Base-by-base conservation (phyloP, 2,888 invertebrate species). In the Campaea margaritaria region DNA sequence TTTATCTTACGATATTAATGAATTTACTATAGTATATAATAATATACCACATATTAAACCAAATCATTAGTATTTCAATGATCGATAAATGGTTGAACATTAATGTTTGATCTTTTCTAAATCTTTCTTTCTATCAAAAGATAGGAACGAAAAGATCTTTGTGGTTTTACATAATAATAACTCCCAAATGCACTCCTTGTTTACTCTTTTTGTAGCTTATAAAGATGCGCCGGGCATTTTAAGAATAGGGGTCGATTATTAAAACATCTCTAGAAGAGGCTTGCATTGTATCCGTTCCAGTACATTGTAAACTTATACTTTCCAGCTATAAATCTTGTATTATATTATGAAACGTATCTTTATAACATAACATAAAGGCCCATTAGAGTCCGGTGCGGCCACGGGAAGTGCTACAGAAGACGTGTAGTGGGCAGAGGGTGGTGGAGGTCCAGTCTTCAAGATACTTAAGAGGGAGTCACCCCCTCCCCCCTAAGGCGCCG, bases 381-480 rank as follows among this genome's bases (percentile, higher is more conserved):
- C 86, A 90, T 90, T 91, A 87, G 82, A 85, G 83, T 81, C 78
- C 82, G 81, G 85, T 88, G 91, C 82, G 90, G 87, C 86, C 79
- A 82, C 85, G 86, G 85, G 87, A 88, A 89, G 87, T 89, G 85
- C 87, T 87, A 85, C 85, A 87, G 86, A 89, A 88, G 89, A 89
- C 85, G 87, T 89, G 89, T 86, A 89, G 89, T 87, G 89, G 87
- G 88, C 83, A 80, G 87, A 78, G 86, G 83, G 86, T 74, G 84
- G 86, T 79, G 84, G 87, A 82, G 85, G 91, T 90, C 90, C 91
- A 90, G 91, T 91, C 91, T 91, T 90, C 81, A 89, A 90, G 91
- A 91, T 85, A 86, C 85, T 85, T 82, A 82, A 82, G 86, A 83
- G 85, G 87, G 87, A 70, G 78, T 59, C 72, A 68, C 74, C 74